Evolutionary conservation across 2,888 invertebrate genomes (phyloP), one percentile per base, ranked within the genome.

Genomic region (Melinaea marsaeus): DNA sequence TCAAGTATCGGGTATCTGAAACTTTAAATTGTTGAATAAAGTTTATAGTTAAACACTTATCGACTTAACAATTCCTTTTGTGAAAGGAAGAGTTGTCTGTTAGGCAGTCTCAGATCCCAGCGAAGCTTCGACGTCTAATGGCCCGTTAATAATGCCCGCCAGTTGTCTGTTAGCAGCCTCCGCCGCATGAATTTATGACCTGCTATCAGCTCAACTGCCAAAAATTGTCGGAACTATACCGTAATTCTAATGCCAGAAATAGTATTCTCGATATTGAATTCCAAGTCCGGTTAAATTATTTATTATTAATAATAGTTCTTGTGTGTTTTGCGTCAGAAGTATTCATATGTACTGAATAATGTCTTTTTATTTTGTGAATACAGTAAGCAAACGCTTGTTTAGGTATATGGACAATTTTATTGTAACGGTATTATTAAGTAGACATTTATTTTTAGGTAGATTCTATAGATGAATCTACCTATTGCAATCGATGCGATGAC

Each of bases 71-170:
- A 67, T 72, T 64, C 61, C 57, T 67, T 70, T 69, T 56, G 60
- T 62, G 62, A 67, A 60, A 65, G 64, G 60, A 65, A 63, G 58
- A 57, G 48, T 63, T 61, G 58, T 63, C 62, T 66, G 59, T 66
- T 62, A 66, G 61, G 66, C 59, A 54, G 56, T 62, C 68, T 68
- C n/a, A n/a, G 22, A 22, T 22, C 22, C 22, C 74, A 70, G 63
- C 73, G 72, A 74, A 78, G 79, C 80, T 74, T 78, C 81, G 86
- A 79, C 77, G 80, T 79, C 85, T 87, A 87, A 87, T 88, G n/a
- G n/a, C n/a, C n/a, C n/a, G n/a, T n/a, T n/a, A n/a, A n/a, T n/a
- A n/a, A n/a, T n/a, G n/a, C n/a, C 74, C 79, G 79, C 79, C 83
- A 82, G 83, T 83, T 80, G 79, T 81, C 83, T 81, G 81, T 82